These are phyloP conservation scores for Esperia sulphurella DNA, from an alignment of 2,888 invertebrate genomes.

Conservation along the genomic window DNA sequence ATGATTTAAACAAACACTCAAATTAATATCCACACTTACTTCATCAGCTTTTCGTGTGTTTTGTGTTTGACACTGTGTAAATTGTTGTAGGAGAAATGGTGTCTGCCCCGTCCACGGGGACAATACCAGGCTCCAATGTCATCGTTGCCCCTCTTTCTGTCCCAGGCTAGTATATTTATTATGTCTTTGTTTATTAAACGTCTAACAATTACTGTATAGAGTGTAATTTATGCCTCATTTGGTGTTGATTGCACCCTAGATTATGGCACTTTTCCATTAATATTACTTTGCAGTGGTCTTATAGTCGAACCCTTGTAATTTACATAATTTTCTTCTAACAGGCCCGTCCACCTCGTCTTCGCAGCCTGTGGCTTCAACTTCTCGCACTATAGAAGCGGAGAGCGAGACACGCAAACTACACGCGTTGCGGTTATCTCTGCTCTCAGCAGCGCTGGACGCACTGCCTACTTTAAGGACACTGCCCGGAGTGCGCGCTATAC, in stretches of 20 bases:
- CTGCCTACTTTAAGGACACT: constrained; percentile 86
- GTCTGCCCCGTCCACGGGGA: constrained; percentile 47
- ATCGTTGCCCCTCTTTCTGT: constrained; percentile 44
- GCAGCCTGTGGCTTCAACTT: constrained; percentile 51
- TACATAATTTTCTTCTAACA: constrained; percentile 25
- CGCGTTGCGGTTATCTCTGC: constrained; percentile 82
- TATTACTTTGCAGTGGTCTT: too few relatives aligned
- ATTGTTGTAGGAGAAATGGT: constrained; percentile 65
- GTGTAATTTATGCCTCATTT: too few relatives aligned
- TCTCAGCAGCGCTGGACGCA: constrained; percentile 88
- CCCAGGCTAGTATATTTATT: constrained; percentile 48
- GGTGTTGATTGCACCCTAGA: too few relatives aligned
- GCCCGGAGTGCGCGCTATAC: constrained; percentile 92
- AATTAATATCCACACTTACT: too few relatives aligned
- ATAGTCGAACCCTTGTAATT: too few relatives aligned
- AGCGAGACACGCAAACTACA: constrained; percentile 80
- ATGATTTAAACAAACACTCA: too few relatives aligned
- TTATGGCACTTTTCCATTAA: too few relatives aligned
- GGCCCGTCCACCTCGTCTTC: constrained; percentile 57
- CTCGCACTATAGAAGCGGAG: constrained; percentile 59
- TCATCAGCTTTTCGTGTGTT: neutral
- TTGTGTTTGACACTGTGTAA: constrained; percentile 8
- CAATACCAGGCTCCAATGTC: constrained; percentile 39
- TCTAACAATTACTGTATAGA: too few relatives aligned
- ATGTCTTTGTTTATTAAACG: too few relatives aligned